Conservation (phyloP, 2,797 vertebrate species). For the Setipinna tenuifilis region DNA sequence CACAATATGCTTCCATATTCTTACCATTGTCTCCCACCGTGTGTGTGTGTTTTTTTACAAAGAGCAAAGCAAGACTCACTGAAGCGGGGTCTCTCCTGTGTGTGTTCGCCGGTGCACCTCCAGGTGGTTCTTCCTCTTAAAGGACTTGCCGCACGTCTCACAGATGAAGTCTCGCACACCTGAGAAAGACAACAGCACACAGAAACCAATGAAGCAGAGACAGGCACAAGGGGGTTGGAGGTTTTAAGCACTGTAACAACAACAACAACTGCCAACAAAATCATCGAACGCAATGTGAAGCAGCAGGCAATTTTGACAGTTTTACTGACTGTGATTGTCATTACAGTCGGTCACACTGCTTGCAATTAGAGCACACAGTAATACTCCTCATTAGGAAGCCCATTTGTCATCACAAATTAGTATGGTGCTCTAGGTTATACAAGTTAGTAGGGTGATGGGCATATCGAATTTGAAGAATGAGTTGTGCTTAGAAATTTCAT, state of each 20-base stretch:
- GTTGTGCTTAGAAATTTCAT: too few relatives aligned
- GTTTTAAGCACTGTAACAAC: too few relatives aligned
- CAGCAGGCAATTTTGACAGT: too few relatives aligned
- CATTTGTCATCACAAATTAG: background rate
- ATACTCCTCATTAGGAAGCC: background rate
- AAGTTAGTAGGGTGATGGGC: background rate
- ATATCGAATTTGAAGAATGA: background rate
- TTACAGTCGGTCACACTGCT: too few relatives aligned
- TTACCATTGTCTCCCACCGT: too few relatives aligned
- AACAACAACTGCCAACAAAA: too few relatives aligned
- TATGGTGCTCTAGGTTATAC: background rate
- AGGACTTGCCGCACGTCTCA: constrained; percentile 91
- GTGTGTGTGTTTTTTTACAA: background rate
- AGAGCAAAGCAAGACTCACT: constrained; percentile 77
- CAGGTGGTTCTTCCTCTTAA: constrained; percentile 95
- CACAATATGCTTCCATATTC: too few relatives aligned
- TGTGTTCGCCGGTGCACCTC: constrained; percentile 92
- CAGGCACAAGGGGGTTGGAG: background rate
- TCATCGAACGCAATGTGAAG: too few relatives aligned
- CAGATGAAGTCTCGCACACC: constrained; percentile 93
- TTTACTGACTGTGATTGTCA: too few relatives aligned
- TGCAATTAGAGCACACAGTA: background rate
- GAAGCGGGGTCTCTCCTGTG: constrained; percentile 91
- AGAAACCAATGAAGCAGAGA: background rate
- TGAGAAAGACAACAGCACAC: constrained; percentile 49